Conservation (phyloP, 2,797 vertebrate genomes). For the Otus scops region DNA sequence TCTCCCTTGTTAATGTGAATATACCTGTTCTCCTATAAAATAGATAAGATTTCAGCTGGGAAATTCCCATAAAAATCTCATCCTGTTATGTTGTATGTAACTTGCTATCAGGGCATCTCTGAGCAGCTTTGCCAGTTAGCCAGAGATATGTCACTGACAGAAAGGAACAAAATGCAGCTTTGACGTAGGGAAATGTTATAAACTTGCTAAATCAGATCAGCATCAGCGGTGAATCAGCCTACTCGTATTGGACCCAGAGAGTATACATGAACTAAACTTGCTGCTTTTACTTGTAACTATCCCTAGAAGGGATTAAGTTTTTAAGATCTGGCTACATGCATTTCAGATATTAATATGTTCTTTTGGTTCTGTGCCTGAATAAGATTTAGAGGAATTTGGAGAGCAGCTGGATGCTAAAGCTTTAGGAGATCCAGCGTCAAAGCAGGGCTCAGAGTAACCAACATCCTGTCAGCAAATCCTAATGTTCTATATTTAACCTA, state of each 20-base stretch:
- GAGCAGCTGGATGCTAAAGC: not conserved
- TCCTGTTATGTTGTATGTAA: not conserved
- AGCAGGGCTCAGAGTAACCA: not conserved
- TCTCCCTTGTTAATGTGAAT: not conserved
- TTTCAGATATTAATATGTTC: not conserved
- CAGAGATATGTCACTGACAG: not conserved
- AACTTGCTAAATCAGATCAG: not conserved
- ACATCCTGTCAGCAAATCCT: conserved; percentile 1
- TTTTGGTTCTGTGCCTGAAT: not conserved
- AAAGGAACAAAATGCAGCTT: not conserved
- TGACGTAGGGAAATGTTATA: not conserved
- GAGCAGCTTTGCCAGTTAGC: not conserved
- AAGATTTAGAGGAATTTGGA: conserved; percentile 35
- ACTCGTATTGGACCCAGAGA: not conserved
- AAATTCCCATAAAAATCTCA: not conserved
- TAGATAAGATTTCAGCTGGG: not conserved
- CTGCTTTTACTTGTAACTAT: not conserved
- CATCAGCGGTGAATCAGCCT: not conserved
- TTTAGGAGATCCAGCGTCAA: not conserved
- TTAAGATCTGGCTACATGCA: not conserved
- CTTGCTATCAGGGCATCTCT: not conserved
- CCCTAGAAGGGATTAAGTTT: not conserved
- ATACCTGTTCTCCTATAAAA: not conserved
- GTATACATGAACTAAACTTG: not conserved
- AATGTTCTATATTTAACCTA: conserved; percentile 11